Conservation (phyloP, 1,140 invertebrate species). For the Ericerus pela region DNA sequence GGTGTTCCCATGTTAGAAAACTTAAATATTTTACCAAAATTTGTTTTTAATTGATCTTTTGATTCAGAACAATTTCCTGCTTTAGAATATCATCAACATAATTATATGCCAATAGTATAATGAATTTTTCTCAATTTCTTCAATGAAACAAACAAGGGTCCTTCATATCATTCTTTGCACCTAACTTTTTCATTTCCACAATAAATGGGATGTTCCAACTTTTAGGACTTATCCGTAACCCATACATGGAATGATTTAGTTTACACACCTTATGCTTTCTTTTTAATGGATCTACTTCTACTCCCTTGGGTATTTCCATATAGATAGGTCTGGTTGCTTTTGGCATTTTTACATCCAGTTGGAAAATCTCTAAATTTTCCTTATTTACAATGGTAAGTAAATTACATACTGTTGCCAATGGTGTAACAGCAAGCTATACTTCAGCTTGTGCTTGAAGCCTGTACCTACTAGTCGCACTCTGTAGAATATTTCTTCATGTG, state of each 20-base stretch:
- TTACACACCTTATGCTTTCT: not conserved
- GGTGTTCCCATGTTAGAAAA: no score
- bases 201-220: not conserved
- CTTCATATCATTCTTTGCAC: no score
- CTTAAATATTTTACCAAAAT: no score
- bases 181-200: not conserved
- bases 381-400: not conserved
- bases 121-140: no score
- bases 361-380: not conserved
- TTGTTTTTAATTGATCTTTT: no score
- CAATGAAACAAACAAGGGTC: no score
- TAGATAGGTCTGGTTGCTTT: not conserved
- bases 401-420: not conserved
- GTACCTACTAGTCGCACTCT: no score
- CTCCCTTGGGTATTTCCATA: not conserved
- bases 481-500: not conserved
- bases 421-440: no score
- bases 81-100: no score
- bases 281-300: not conserved
- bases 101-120: no score
- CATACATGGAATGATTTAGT: not conserved
- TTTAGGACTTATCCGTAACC: not conserved
- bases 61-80: no score
- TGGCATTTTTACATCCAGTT: constrained; percentile 7
- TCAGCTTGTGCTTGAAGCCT: no score